A percentile compares a stretch with the other conserved stretches of the same genome.
Evolutionary conservation across 2,797 vertebrate species (phyloP).

Genomic region (Thalassophryne amazonica): DNA sequence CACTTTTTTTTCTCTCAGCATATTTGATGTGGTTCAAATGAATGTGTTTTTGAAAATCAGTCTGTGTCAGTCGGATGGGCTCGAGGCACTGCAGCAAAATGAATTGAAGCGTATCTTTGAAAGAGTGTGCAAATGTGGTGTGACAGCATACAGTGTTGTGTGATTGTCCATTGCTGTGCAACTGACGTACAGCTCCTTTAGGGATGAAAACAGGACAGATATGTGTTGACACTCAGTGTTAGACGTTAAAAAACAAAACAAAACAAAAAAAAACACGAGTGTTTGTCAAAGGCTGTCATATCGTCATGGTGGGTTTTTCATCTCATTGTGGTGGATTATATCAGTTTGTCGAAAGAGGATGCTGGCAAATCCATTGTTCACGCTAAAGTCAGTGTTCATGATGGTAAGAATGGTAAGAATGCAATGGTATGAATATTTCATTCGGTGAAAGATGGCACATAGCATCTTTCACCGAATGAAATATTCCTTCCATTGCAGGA

Average conservation of each 20-base stretch:
- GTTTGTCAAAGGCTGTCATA: conserved; percentile 15
- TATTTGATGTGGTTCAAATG: conserved; percentile 23
- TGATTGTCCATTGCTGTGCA: conserved; percentile 32
- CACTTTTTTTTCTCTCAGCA: too few relatives aligned
- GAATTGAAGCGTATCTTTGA: conserved; percentile 44
- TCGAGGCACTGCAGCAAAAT: conserved; percentile 31
- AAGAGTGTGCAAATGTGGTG: conserved; percentile 47
- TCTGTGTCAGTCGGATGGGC: conserved; percentile 50
- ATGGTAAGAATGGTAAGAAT: too few relatives aligned
- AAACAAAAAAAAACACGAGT: too few relatives aligned
- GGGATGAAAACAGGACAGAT: conserved; percentile 45
- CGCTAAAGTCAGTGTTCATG: neutral
- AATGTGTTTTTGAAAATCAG: conserved; percentile 43
- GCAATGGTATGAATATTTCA: too few relatives aligned
- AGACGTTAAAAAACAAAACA: conserved; percentile 24
- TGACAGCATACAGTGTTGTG: conserved; percentile 49
- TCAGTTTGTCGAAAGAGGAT: conserved; percentile 7
- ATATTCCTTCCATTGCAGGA: too few relatives aligned
- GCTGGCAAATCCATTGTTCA: neutral
- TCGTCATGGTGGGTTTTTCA: conserved; percentile 10
- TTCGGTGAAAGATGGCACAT: too few relatives aligned
- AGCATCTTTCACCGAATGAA: too few relatives aligned
- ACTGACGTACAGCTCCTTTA: conserved; percentile 33
- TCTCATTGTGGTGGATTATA: conserved; percentile 4
- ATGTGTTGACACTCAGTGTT: conserved; percentile 53